These are phyloP conservation scores for Semotilus atromaculatus DNA, from an alignment of 2,797 vertebrate genomes.

Conservation along the genomic window DNA sequence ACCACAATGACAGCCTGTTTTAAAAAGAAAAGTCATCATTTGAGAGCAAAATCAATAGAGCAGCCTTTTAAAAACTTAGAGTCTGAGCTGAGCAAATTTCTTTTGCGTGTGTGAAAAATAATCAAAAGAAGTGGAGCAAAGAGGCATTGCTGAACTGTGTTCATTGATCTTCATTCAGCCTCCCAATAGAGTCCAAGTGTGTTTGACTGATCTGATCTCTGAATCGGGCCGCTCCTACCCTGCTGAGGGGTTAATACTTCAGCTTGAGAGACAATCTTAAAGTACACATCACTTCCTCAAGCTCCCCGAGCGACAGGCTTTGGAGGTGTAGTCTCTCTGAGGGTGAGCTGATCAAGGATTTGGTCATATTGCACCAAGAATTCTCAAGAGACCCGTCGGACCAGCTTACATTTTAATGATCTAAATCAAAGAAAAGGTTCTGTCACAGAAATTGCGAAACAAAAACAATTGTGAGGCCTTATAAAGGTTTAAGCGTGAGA, in stretches of 20 bases:
- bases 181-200: constrained; percentile 56
- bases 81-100: neutral
- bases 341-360: constrained; percentile 30
- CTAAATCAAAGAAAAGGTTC: neutral
- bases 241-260: constrained; percentile 46
- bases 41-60: constrained; percentile 46
- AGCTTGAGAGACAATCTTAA: constrained; percentile 39
- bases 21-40: constrained; percentile 25
- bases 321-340: constrained; percentile 13
- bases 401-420: neutral
- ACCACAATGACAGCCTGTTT: constrained; percentile 2
- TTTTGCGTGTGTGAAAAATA: constrained; percentile 28
- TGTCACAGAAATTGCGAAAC: neutral
- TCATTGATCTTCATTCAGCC: constrained; percentile 62
- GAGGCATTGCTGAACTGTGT: constrained; percentile 4
- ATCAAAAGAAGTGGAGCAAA: constrained; percentile 34
- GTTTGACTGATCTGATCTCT: constrained; percentile 38
- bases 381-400: neutral
- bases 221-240: constrained; percentile 2
- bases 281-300: constrained; percentile 33
- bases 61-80: neutral
- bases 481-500: neutral
- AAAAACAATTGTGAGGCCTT: neutral
- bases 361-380: constrained; percentile 21
- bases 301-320: constrained; percentile 13